Conservation (phyloP, 2,113 vertebrate species). For the Orycteropus afer region DNA sequence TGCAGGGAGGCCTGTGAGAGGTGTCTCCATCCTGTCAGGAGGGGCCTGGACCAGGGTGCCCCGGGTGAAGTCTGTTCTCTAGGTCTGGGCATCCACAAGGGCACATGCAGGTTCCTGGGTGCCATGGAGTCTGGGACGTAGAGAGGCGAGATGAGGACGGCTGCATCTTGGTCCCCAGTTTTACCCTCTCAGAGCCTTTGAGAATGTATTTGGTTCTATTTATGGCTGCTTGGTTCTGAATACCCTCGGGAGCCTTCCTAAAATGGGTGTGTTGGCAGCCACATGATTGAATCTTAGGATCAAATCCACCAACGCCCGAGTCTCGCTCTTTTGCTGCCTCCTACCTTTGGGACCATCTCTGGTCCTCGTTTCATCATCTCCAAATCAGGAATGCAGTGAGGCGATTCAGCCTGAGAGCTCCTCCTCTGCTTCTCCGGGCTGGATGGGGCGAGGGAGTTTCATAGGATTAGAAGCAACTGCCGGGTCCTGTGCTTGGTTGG, state of each 20-base stretch:
- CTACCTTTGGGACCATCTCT: not conserved
- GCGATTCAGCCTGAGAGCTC: not conserved
- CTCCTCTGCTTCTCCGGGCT: not conserved
- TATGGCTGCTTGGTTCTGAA: not conserved
- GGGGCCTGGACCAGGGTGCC: not conserved
- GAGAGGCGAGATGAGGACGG: not conserved
- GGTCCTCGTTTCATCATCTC: not conserved
- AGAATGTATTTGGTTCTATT: not conserved
- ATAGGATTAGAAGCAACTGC: not conserved
- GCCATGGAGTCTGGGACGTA: not conserved
- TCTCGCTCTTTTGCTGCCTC: not conserved
- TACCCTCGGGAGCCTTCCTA: not conserved
- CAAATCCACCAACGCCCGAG: not conserved
- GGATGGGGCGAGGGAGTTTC: not conserved
- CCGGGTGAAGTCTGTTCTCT: not conserved
- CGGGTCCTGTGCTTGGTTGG: not conserved
- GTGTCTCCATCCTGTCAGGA: not conserved
- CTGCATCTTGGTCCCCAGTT: not conserved
- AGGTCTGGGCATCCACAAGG: not conserved
- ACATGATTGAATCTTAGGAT: not conserved
- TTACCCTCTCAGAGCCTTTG: not conserved
- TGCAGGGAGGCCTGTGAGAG: not conserved
- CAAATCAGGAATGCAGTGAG: not conserved
- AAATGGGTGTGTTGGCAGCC: not conserved
- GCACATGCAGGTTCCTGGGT: rapidly evolving